These are phyloP conservation scores for Nasonia vitripennis DNA, from an alignment of 1,140 invertebrate species.

Conservation along the genomic window DNA sequence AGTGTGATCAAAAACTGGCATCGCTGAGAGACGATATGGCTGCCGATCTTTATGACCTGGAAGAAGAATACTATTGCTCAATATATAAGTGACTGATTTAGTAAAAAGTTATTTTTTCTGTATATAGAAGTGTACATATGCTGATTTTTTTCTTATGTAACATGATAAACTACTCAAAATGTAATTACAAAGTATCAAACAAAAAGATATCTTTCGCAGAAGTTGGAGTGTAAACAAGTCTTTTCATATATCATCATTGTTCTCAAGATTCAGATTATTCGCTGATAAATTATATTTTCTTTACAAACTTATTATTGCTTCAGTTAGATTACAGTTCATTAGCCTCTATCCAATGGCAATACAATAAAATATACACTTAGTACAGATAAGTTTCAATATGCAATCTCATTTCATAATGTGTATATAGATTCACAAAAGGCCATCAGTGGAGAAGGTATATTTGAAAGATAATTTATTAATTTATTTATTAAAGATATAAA, in stretches of 20 bases:
- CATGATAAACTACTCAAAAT: background rate
- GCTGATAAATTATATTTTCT: background rate
- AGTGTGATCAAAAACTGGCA: conserved; percentile 95
- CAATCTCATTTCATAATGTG: no score
- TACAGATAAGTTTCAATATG: background rate
- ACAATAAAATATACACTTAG: no score
- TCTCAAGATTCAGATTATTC: background rate
- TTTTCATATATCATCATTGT: background rate
- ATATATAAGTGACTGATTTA: conserved; percentile 86
- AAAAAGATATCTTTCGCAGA: background rate
- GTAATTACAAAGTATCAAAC: background rate
- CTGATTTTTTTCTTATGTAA: conserved; percentile 47
- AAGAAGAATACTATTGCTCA: conserved; percentile 98
- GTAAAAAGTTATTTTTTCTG: background rate
- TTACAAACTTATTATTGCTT: background rate
- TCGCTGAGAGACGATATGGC: conserved; percentile 95
- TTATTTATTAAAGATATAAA: no score
- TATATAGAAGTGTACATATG: conserved; percentile 36
- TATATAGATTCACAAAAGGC: no score
- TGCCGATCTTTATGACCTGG: conserved; percentile 94
- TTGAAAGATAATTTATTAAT: no score
- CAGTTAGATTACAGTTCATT: no score
- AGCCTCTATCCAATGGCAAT: no score
- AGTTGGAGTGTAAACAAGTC: background rate
- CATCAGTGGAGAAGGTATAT: no score